Evolutionary conservation across 2,113 vertebrate species (phyloP).

Genomic region (Eulemur rufifrons): DNA sequence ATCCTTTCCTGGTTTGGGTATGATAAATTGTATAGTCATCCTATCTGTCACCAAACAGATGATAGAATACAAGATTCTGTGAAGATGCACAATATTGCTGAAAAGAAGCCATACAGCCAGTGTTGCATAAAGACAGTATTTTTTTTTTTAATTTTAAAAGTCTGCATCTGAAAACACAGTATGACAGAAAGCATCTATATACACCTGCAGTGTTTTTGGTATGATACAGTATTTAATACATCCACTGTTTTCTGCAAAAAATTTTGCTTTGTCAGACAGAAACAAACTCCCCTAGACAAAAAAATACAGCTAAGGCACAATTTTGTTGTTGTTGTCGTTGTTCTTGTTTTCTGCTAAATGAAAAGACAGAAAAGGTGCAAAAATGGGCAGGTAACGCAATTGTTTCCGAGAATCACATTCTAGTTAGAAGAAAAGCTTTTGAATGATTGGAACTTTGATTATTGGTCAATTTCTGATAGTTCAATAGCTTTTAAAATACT

Average conservation of each 20-base stretch:
- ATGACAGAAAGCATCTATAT: slow-evolving; percentile 93
- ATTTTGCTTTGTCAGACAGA: slow-evolving; percentile 88
- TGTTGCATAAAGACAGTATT: slow-evolving; percentile 76
- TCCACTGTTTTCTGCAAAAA: slow-evolving; percentile 87
- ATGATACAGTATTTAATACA: slow-evolving; percentile 92
- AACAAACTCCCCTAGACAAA: slow-evolving; percentile 86
- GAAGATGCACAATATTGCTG: not conserved
- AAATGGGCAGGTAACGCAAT: slow-evolving; percentile 90
- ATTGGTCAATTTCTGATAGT: slow-evolving; percentile 85
- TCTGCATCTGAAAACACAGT: slow-evolving; percentile 93
- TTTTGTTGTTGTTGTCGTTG: slow-evolving; percentile 84
- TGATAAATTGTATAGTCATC: not conserved
- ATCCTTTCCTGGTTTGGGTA: too few relatives aligned
- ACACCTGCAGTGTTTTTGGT: slow-evolving; percentile 94
- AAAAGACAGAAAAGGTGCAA: slow-evolving; percentile 87
- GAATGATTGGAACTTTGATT: slow-evolving; percentile 85
- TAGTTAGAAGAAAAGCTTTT: slow-evolving; percentile 91
- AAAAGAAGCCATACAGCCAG: not conserved
- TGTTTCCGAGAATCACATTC: slow-evolving; percentile 93
- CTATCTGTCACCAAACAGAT: not conserved
- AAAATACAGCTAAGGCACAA: slow-evolving; percentile 97
- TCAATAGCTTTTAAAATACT: slow-evolving; percentile 91
- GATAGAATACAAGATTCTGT: accelerated
- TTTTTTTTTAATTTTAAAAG: slow-evolving; percentile 92
- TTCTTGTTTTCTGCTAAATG: slow-evolving; percentile 76